These are phyloP conservation scores for Microcebus tavaratra DNA, from an alignment of 2,113 vertebrate species.

Conservation along the genomic window DNA sequence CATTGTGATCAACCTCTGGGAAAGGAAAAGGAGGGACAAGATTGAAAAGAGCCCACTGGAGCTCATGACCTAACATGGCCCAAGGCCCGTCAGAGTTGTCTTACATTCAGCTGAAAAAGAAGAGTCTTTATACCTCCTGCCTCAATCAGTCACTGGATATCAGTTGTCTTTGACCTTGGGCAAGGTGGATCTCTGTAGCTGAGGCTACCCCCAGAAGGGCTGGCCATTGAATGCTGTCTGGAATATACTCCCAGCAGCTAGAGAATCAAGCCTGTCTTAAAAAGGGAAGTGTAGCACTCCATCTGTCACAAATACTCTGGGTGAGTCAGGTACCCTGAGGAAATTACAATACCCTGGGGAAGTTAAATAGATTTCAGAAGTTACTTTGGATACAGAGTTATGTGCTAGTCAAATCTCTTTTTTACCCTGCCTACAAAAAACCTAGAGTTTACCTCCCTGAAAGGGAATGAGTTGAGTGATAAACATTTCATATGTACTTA, in stretches of 20 bases:
- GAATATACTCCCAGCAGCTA: neutral
- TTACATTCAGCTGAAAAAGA: neutral
- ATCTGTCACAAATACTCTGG: neutral
- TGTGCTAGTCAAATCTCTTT: neutral
- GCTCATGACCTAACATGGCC: neutral
- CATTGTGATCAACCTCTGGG: neutral
- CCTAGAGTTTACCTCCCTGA: neutral
- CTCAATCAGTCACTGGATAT: neutral
- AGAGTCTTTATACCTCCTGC: neutral
- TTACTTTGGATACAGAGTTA: neutral
- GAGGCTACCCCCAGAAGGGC: neutral
- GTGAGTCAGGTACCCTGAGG: neutral
- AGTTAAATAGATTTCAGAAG: neutral
- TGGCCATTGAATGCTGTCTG: neutral
- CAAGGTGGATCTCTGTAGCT: neutral
- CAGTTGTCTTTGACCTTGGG: neutral
- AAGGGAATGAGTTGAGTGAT: neutral
- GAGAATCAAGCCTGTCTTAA: neutral
- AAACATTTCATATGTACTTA: neutral
- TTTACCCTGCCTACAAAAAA: neutral
- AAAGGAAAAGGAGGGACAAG: neutral
- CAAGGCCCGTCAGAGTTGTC: neutral
- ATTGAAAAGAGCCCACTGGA: neutral
- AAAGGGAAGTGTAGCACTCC: accelerated
- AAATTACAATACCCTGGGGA: neutral